Percentiles rank a stretch among this genome's conserved stretches.
Evolutionary conservation across 2,888 invertebrate species (phyloP).

Genomic region (Cephus spinipes): DNA sequence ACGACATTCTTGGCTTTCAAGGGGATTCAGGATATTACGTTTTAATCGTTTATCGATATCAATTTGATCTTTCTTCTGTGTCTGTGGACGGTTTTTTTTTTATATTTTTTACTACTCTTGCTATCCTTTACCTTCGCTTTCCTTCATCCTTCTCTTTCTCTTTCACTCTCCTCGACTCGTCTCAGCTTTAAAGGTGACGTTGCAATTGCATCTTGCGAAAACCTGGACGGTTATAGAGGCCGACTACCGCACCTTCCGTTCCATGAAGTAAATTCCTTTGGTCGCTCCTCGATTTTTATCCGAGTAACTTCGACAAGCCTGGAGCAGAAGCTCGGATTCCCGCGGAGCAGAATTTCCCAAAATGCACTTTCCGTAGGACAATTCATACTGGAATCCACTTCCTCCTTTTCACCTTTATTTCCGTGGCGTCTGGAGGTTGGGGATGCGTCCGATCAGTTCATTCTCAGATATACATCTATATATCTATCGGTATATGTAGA

Average conservation of each 20-base stretch:
- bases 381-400: constrained; percentile 9
- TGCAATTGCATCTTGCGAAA: neutral
- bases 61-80: neutral
- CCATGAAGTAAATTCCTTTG: neutral
- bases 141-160: neutral
- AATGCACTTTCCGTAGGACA: constrained; percentile 19
- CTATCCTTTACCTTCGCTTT: neutral
- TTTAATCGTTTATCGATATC: neutral
- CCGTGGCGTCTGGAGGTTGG: constrained; percentile 22
- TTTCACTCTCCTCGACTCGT: neutral
- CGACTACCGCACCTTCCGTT: neutral
- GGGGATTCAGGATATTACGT: neutral
- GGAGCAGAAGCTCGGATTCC: neutral
- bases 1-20: constrained; percentile 8
- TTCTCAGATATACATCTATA: constrained; percentile 29
- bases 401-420: constrained; percentile 20
- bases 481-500: constrained; percentile 7
- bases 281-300: neutral
- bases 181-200: neutral
- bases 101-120: neutral
- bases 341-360: neutral
- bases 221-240: neutral
- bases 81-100: neutral
- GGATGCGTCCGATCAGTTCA: constrained; percentile 32
- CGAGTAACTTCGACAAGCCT: neutral